Conservation (phyloP, 1,140 invertebrate genomes). For the Leptoteleia sp. region DNA sequence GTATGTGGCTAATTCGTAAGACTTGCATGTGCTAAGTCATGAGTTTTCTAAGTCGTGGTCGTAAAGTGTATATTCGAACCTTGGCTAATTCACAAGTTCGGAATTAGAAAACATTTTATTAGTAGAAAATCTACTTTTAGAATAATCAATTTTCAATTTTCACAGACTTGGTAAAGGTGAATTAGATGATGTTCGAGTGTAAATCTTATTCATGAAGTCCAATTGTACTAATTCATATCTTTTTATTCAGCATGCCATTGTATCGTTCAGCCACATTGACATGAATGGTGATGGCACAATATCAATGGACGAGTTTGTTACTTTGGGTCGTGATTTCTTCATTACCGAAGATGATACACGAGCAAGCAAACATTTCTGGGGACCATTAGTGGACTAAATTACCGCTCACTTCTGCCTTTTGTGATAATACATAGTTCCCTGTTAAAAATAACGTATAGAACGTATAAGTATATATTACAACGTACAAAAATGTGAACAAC, state of each 20-base stretch:
- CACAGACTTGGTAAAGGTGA: no score
- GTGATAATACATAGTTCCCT: constrained; percentile 46
- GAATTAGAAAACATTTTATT: constrained; percentile 3
- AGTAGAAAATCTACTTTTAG: background rate
- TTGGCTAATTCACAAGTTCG: no score
- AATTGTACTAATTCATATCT: background rate
- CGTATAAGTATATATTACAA: no score
- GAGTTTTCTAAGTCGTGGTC: no score
- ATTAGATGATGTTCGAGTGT: no score
- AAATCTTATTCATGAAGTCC: background rate
- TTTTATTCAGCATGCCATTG: constrained; percentile 83
- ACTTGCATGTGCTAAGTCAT: no score
- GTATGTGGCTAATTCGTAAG: no score
- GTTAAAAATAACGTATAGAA: no score
- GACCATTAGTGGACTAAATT: constrained; percentile 84
- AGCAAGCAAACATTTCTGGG: constrained; percentile 92
- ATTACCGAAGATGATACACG: constrained; percentile 87
- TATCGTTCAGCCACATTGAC: constrained; percentile 89
- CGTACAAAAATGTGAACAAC: no score
- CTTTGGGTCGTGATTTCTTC: constrained; percentile 89
- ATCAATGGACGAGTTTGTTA: constrained; percentile 88
- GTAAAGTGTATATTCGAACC: no score
- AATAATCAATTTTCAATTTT: no score
- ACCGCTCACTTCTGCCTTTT: constrained; percentile 37
- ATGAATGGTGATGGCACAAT: constrained; percentile 88